Evolutionary conservation across 2,113 vertebrate genomes (phyloP), one percentile per base, ranked within the genome.

Genomic region (Prunella fulvescens): DNA sequence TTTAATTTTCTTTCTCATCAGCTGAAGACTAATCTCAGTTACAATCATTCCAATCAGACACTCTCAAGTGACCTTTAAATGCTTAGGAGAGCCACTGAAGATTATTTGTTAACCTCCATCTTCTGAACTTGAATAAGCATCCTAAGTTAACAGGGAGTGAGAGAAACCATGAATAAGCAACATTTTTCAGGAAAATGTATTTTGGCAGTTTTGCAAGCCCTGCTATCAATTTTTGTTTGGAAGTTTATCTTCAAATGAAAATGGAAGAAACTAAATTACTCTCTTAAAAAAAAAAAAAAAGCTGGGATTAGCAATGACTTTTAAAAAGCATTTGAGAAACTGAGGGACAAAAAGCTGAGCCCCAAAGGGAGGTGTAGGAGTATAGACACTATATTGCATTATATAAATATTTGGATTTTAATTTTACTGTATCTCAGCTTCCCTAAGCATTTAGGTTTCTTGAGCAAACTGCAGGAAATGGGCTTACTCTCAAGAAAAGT

Each of bases 31-130:
- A 82, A 91, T 93, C 58, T 90, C 71, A 58, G 87, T 80, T 90
- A 85, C 57, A 95, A 14, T 77, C 62, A 72, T 92, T 91, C 60
- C 67, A 89, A 62, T 91, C 74, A 80, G 88, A 73, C 47, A 53
- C 66, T 96, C 81, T 83, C 51, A 86, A 86, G 71, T 88, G 81
- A 92, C 81, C 87, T 91, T 95, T 95, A 95, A 91, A 79, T 73
- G 42, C 62, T 77, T 62, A 81, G 58, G 33, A 94, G 31, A 87
- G 7, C 35, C 78, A 51, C 60, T 78, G 40, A 83, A 56, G 70
- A 61, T 33, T 90, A 31, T 88, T 90, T 84, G 10, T 90, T 86
- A 84, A 69, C 31, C 20, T 84, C 37, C 19, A 37, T 81, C 65
- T 26, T 73, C 54, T 50, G 65, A 73, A 93, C 58, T 61, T 79